Base-by-base conservation (phyloP, 2,888 invertebrate genomes). In the Thymelicus acteon region DNA sequence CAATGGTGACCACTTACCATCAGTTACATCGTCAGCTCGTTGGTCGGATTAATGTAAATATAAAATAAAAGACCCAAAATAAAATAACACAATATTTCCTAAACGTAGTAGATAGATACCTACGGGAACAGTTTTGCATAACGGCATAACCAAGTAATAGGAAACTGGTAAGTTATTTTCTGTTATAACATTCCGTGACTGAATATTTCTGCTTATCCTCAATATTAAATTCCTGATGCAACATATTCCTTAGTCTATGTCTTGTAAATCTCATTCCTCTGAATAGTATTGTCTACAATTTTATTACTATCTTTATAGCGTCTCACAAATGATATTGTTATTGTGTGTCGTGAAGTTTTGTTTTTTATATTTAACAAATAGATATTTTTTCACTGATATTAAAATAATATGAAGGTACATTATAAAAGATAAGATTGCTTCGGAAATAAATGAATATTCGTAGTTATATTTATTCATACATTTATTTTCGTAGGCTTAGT, bases 181-280 rank as follows among this genome's bases (percentile, higher is more conserved):
- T 79, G 78, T 79, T 84, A 84, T 80, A 82, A 84, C 82, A 86
- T 85, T 83, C 83, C 79, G 72, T 75, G 76, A 80, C 78, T 80
- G 85, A 86, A 91, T 90, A 88, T 89, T 86, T 84, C 81, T 81
- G 81, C 84, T 83, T 83, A 82, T 81, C 82, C 84, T 80, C 84
- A 83, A 90, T 92, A 91, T 91, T 87, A 89, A 90, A 91, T 91
- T 92, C 89, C 84, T 83, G 79, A 78, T 84, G 82, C 82, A 80
- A 82, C 77, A 77, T 78, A 78, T 80, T 80, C 76, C 68, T 74
- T 71, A 71, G 77, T 78, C 74, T 78, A 57, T 58, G 70, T 64
- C 70, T 70, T 58, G 60, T n/a, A 62, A 68, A 62, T 44, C 44
- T 39, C 40, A 48, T 31, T 57, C 13, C 15, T 7, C 19, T n/a